Conservation (phyloP, 2,888 invertebrate genomes). For the Nasonovia ribisnigri region DNA sequence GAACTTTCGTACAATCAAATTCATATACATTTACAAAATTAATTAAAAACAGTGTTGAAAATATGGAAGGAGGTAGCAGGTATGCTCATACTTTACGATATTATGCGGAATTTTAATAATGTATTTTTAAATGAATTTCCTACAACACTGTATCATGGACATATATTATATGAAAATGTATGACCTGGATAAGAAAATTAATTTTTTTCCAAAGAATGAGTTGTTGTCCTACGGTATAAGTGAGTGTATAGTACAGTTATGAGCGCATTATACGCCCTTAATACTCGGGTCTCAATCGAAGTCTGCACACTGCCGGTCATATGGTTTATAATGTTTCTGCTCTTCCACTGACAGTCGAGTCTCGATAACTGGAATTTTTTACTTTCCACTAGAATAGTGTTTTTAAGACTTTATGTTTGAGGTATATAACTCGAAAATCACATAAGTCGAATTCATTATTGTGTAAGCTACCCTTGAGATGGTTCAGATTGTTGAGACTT, state of each 20-base stretch:
- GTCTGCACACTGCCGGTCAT: neutral
- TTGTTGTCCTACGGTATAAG: no score
- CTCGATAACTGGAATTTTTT: no score
- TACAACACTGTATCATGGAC: neutral
- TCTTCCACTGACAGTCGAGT: neutral
- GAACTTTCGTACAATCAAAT: neutral
- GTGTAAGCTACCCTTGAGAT: no score
- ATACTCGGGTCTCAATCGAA: neutral
- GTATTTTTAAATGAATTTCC: no score
- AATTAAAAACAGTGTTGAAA: neutral
- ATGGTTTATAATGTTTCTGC: neutral
- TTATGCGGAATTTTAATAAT: neutral
- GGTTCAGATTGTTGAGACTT: no score
- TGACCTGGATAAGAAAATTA: no score
- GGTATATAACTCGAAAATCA: no score
- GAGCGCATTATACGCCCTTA: neutral
- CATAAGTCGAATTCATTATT: no score
- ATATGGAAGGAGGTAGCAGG: neutral
- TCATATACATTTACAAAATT: neutral
- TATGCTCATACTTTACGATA: neutral
- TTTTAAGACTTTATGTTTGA: neutral
- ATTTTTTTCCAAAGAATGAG: no score
- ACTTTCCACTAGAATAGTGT: neutral
- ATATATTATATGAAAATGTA: no score
- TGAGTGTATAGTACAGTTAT: neutral